Percentiles rank a stretch among this genome's conserved stretches.
phyloP scores from a whole-genome alignment of 2,888 invertebrate genomes.

The Disparrhopalites patrizii region DNA sequence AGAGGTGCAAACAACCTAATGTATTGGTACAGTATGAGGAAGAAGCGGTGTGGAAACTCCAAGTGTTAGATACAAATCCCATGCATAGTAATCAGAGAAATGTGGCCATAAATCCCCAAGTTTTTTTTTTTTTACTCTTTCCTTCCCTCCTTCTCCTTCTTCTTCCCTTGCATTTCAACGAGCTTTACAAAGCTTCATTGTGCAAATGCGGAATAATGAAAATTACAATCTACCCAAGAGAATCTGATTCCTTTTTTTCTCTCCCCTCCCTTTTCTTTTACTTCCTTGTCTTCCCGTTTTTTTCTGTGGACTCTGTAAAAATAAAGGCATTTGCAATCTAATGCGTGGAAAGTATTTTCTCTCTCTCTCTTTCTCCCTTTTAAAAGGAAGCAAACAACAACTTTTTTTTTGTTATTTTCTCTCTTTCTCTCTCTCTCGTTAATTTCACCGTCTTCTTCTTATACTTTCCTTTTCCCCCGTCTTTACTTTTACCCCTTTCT shows the following conservation, averaged over 20 bases:
- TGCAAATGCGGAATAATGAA: slow-evolving; percentile 43
- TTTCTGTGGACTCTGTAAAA: no score
- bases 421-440: not conserved
- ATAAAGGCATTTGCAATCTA: slow-evolving; percentile 30
- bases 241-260: no score
- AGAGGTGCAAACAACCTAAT: slow-evolving; percentile 14
- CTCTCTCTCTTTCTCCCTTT: slow-evolving; percentile 6
- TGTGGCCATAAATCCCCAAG: slow-evolving; percentile 43
- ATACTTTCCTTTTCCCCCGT: not conserved
- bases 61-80: slow-evolving; percentile 39
- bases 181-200: slow-evolving; percentile 35
- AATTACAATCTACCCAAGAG: slow-evolving; percentile 41
- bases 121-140: slow-evolving; percentile 4
- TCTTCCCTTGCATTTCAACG: slow-evolving; percentile 27
- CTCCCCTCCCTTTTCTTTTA: no score
- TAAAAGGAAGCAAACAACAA: not conserved
- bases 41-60: slow-evolving; percentile 8
- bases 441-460: not conserved
- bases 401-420: not conserved
- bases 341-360: slow-evolving; percentile 11
- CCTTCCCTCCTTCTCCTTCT: no score
- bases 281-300: no score
- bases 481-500: not conserved
- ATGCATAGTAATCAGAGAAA: slow-evolving; percentile 47
- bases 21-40: slow-evolving; percentile 1